Conservation (phyloP, 92 coral and sea anemone species). For the Porites divaricata region DNA sequence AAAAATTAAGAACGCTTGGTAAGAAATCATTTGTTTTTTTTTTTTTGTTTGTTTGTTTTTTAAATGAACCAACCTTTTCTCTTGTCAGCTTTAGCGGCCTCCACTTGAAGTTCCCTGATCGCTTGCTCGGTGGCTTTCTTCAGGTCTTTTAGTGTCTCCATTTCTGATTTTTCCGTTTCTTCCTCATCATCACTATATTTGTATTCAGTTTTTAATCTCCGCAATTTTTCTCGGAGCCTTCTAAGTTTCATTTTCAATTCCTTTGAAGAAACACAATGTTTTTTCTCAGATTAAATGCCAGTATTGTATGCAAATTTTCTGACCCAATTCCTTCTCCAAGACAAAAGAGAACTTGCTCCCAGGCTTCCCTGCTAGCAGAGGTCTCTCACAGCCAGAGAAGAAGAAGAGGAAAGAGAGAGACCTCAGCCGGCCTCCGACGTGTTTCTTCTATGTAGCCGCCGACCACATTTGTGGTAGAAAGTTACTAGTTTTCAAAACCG, state of each 20-base stretch:
- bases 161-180: conserved; percentile 81
- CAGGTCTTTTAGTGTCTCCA: conserved; percentile 79
- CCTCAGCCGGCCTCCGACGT: too few relatives aligned
- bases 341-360: too few relatives aligned
- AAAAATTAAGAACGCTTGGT: too few relatives aligned
- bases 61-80: conserved; percentile 58
- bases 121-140: conserved; percentile 89
- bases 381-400: too few relatives aligned
- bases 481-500: too few relatives aligned
- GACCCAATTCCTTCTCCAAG: too few relatives aligned
- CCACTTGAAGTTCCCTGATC: conserved; percentile 73
- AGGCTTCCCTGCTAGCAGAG: too few relatives aligned
- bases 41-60: too few relatives aligned
- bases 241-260: conserved; percentile 79
- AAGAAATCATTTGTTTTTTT: too few relatives aligned
- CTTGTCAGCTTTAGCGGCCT: conserved; percentile 64
- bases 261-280: neutral
- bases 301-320: neutral
- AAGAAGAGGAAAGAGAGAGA: too few relatives aligned
- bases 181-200: conserved; percentile 61
- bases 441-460: too few relatives aligned
- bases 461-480: too few relatives aligned
- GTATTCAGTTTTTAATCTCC: conserved; percentile 70
- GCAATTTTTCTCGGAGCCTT: conserved; percentile 75
- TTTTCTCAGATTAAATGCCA: neutral